Evolutionary conservation across 2,888 invertebrate genomes (phyloP), one percentile per base, ranked within the genome.

Genomic region (Eupelmus urozonus): DNA sequence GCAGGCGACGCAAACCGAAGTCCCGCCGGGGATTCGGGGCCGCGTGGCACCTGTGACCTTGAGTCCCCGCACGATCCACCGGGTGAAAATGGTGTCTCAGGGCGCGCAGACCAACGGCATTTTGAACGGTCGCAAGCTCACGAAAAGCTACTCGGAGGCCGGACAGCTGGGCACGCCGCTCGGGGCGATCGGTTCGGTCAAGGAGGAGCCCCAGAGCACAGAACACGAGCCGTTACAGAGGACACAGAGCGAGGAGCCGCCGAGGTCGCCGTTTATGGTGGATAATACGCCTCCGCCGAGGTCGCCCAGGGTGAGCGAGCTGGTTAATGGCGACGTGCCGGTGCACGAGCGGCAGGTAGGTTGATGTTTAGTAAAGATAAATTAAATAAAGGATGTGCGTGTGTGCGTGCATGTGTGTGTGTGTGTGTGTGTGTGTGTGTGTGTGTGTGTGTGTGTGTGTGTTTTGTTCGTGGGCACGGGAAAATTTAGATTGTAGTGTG

Each of bases 1-100:
- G 0, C 97, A 97, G 90, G 97, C 97, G 18, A 97, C 97, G 3
- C 97, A 97, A 90, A 97, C 94, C 4, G 97, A 97, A 91, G 92
- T 94, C 34, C 94, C 95, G 4, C 92, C 93, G 59, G 92, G 93
- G 84, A 91, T 94, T 80, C 85, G 87, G 1, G 83, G 85, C 40
- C 85, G 88, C 1, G 88, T 88, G 1, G 88, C 89, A 0, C 91
- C 91, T 76, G 89, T 92, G 60, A 94, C 95, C 18, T 90, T 96
- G 27, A 96, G 96, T 90, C 96, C 96, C 7, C 91, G 95, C 80
- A 95, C 96, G 49, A 94, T 96, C 59, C 95, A 96, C 89, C 93
- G 95, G 92, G 95, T 96, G 23, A 95, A 95, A 89, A 96, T 96
- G 93, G 96, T 96, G 59, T 96, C 96, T 13, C 96, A 96, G 87